phyloP scores from a whole-genome alignment of 2,888 invertebrate species.

The Drosophila paracracens region DNA sequence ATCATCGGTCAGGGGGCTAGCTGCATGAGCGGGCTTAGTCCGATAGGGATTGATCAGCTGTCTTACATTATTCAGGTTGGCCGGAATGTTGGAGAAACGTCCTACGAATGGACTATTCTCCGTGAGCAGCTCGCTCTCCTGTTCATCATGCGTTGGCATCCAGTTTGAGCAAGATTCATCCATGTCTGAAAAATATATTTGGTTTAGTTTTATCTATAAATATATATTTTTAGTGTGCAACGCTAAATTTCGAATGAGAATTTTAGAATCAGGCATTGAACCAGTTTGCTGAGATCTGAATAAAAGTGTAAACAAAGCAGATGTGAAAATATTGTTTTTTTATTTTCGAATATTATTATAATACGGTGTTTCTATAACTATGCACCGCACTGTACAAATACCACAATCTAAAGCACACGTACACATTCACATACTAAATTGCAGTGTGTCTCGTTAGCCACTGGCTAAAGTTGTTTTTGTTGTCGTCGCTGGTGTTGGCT shows the following conservation, averaged over 20 bases:
- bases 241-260: constrained; percentile 48
- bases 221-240: constrained; percentile 11
- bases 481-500: constrained; percentile 29
- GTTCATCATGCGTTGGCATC: constrained; percentile 31
- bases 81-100: constrained; percentile 17
- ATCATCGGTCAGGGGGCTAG: constrained; percentile 52
- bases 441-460: constrained; percentile 67
- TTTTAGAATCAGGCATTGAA: neutral
- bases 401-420: constrained; percentile 4
- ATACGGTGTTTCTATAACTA: constrained; percentile 8
- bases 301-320: neutral
- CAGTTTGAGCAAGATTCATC: constrained; percentile 37
- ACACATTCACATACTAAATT: constrained; percentile 29
- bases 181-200: constrained; percentile 34
- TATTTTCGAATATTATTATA: neutral
- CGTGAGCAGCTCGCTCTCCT: constrained; percentile 5
- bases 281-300: neutral
- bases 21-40: constrained; percentile 17
- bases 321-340: neutral
- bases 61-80: constrained; percentile 22
- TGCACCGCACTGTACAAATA: constrained; percentile 11
- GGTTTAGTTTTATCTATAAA: neutral
- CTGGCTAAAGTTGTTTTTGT: constrained; percentile 39
- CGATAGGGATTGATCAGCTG: constrained; percentile 26
- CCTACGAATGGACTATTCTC: constrained; percentile 4